Percentiles rank a stretch among this genome's conserved stretches.
Conservation (phyloP, 2,113 vertebrate genomes). For the Aleadryas rufinucha region DNA sequence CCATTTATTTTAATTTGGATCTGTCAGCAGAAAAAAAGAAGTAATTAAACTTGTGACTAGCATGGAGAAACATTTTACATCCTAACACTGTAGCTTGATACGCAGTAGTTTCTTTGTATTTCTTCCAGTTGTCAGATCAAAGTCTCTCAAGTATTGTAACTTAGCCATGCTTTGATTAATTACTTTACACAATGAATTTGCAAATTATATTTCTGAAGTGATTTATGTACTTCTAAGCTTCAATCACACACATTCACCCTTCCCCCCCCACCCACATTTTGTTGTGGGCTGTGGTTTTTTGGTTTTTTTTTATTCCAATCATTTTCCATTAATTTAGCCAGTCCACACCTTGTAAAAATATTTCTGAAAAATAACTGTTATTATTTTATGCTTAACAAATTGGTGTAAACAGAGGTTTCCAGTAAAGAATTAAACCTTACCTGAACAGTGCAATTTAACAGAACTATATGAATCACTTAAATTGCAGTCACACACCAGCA, state of each 20-base stretch:
- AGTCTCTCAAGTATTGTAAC: constrained; percentile 63
- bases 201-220: constrained; percentile 67
- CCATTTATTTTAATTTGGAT: constrained; percentile 79
- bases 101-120: constrained; percentile 45
- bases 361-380: not conserved
- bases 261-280: not conserved
- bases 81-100: constrained; percentile 41
- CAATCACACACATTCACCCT: not conserved
- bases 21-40: constrained; percentile 68
- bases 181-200: constrained; percentile 69
- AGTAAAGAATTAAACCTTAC: not conserved
- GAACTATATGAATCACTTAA: not conserved
- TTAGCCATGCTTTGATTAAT: constrained; percentile 73
- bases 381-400: constrained; percentile 28
- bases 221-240: constrained; percentile 64
- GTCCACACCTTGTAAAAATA: not conserved
- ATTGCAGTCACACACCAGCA: not conserved
- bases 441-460: not conserved
- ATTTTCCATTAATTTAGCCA: not conserved
- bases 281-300: not conserved
- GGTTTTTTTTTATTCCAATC: not conserved
- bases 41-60: constrained; percentile 77
- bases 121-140: constrained; percentile 75
- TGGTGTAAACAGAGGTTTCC: not conserved
- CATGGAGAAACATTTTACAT: constrained; percentile 65